phyloP scores from a whole-genome alignment of 2,113 vertebrate genomes.

The Melanerpes aurifrons region DNA sequence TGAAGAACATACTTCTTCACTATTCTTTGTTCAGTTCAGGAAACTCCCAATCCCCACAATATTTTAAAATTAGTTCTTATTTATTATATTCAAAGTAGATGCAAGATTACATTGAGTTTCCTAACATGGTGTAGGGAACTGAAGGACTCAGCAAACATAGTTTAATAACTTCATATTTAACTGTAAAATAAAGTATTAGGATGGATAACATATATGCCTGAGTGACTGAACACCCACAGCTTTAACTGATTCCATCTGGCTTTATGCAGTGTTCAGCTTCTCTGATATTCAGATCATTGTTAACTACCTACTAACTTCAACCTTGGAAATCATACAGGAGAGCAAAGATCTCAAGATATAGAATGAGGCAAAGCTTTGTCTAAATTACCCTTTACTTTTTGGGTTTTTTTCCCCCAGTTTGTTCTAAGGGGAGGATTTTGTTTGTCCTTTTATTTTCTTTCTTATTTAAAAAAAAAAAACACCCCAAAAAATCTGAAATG shows the following conservation, averaged over 20 bases:
- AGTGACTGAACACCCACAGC: background rate
- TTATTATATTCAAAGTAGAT: background rate
- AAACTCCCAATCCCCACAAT: fast-evolving
- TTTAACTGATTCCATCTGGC: background rate
- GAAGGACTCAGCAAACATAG: background rate
- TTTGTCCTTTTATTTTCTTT: background rate
- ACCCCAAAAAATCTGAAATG: too few species aligned
- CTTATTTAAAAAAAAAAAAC: background rate
- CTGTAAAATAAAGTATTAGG: background rate
- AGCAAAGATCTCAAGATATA: background rate
- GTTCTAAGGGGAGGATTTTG: background rate
- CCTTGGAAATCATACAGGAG: background rate
- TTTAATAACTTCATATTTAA: background rate
- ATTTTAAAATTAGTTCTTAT: background rate
- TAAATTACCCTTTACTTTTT: background rate
- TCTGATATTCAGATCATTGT: background rate
- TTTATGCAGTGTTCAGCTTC: background rate
- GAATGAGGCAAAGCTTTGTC: background rate
- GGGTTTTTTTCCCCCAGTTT: fast-evolving
- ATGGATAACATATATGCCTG: background rate
- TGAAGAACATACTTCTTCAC: background rate
- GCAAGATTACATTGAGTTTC: background rate
- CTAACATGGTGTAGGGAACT: background rate
- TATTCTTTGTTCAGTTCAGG: background rate
- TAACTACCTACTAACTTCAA: background rate